Evolutionary conservation across 1,140 invertebrate genomes (phyloP).

Genomic region (Berghia stephanieae): DNA sequence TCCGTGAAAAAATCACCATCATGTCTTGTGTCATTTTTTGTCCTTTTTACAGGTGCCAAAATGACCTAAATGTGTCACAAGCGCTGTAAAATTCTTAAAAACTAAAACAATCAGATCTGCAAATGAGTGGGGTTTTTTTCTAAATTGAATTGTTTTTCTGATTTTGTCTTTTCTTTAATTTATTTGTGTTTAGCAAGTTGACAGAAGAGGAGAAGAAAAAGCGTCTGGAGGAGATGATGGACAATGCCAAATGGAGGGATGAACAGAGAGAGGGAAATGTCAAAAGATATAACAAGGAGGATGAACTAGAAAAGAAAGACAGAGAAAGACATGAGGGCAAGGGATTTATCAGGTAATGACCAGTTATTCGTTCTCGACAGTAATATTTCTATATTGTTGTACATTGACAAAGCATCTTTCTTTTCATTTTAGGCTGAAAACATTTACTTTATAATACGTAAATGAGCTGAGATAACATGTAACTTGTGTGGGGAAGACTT

Average conservation of each 20-base stretch:
- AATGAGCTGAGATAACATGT: conserved; percentile 93
- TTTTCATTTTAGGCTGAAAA: conserved; percentile 81
- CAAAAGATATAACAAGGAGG: conserved; percentile 34
- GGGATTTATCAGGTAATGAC: conserved; percentile 20
- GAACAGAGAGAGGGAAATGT: conserved; percentile 69
- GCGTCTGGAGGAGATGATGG: conserved; percentile 82
- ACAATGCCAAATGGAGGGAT: conserved; percentile 79
- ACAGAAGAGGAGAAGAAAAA: conserved; percentile 74
- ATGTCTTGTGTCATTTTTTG: too few species aligned
- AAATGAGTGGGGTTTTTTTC: too few species aligned
- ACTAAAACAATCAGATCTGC: too few species aligned
- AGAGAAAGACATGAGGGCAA: conserved; percentile 3
- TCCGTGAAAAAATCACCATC: too few species aligned
- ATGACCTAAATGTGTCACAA: too few species aligned
- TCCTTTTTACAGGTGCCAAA: too few species aligned
- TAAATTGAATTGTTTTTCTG: too few species aligned
- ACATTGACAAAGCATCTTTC: conserved; percentile 73
- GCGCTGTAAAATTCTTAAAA: too few species aligned
- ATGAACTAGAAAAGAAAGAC: conserved; percentile 24
- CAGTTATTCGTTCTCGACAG: conserved; percentile 73
- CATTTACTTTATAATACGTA: conserved; percentile 82
- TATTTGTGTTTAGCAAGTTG: too few species aligned
- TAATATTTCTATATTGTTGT: too few species aligned
- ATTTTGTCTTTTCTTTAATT: too few species aligned
- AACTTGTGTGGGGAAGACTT: conserved; percentile 69